Evolutionary conservation across 2,888 invertebrate genomes (phyloP).

Genomic region (Synergus laeviventris): DNA sequence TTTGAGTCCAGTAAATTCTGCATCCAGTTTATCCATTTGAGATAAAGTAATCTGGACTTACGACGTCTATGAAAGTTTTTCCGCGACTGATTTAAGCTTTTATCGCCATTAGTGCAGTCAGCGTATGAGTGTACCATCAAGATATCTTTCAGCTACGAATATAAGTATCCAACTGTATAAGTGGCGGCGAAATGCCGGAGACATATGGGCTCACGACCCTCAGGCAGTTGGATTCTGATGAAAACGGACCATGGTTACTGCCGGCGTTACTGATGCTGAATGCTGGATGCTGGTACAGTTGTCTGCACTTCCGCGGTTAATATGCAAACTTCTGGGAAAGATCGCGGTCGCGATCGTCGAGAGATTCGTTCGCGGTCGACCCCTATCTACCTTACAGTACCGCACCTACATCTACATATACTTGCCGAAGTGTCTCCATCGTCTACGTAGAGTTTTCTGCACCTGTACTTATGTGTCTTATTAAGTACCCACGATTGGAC

Average conservation of each 20-base stretch:
- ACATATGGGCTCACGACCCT: conserved; percentile 69
- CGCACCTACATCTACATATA: conserved; percentile 48
- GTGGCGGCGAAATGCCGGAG: conserved; percentile 63
- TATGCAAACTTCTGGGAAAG: conserved; percentile 57
- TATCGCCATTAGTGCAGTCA: conserved; percentile 25
- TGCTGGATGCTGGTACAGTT: conserved; percentile 25
- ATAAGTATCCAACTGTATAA: conserved; percentile 46
- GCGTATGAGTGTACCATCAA: conserved; percentile 8
- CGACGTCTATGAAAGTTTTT: conserved; percentile 25
- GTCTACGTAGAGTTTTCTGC: conserved; percentile 48
- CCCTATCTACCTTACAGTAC: conserved; percentile 44
- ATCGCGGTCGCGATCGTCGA: conserved; percentile 58
- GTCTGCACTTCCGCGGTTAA: conserved; percentile 39
- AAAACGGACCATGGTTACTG: conserved; percentile 44
- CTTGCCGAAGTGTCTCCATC: conserved; percentile 48
- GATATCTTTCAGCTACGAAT: conserved; percentile 18
- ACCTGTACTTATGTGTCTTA: conserved; percentile 50
- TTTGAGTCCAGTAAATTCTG: conserved; percentile 20
- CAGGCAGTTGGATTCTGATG: conserved; percentile 55
- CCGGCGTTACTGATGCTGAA: conserved; percentile 20
- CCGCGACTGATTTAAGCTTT: conserved; percentile 12
- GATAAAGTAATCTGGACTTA: conserved; percentile 33
- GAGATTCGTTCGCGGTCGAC: conserved; percentile 50
- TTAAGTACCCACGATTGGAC: conserved; percentile 49
- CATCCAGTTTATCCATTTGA: conserved; percentile 20